These are phyloP conservation scores for Spinibarbus caldwelli DNA, from an alignment of 2,797 vertebrate genomes.

Conservation along the genomic window DNA sequence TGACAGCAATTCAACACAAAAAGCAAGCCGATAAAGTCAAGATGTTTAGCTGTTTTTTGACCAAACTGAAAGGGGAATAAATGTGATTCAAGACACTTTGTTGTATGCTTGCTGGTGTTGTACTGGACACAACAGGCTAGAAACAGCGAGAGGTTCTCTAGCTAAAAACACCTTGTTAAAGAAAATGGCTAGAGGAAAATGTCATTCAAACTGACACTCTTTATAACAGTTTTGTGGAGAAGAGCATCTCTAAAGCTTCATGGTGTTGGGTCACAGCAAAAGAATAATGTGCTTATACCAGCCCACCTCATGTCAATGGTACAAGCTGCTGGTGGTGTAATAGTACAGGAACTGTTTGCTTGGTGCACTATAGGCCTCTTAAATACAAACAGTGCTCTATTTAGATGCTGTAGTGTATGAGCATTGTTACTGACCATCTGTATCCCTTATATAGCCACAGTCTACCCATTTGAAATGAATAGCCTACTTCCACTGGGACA, in stretches of 20 bases:
- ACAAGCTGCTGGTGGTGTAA: background rate
- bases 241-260: background rate
- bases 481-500: conserved; percentile 29
- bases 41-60: background rate
- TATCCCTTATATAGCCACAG: conserved; percentile 38
- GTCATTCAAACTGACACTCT: conserved; percentile 9
- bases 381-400: conserved; percentile 10
- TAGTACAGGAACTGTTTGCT: background rate
- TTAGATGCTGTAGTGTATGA: conserved; percentile 3
- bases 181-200: background rate
- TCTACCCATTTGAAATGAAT: conserved; percentile 41
- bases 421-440: conserved; percentile 34
- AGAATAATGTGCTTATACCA: background rate
- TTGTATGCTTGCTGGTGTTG: background rate
- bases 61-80: background rate
- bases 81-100: background rate
- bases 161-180: conserved; percentile 22
- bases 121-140: background rate
- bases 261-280: background rate
- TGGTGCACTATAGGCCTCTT: background rate
- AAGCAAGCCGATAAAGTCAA: conserved; percentile 1
- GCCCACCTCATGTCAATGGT: background rate
- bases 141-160: background rate
- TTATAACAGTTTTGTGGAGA: conserved; percentile 8
- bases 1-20: background rate